Evolutionary conservation across 2,888 invertebrate genomes (phyloP).

Genomic region (Orchestes rusci): DNA sequence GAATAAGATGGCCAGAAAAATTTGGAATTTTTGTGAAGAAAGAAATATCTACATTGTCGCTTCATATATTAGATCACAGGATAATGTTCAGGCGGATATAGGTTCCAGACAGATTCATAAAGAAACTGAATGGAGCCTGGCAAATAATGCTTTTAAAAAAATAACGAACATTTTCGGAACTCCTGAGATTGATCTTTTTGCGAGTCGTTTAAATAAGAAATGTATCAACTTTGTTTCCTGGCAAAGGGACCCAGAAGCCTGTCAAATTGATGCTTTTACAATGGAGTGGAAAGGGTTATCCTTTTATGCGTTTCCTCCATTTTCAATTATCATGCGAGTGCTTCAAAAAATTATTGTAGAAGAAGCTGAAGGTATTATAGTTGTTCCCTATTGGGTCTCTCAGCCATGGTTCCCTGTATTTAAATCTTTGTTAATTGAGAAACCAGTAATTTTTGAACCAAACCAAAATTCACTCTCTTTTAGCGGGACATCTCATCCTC

Average conservation of each 20-base stretch:
- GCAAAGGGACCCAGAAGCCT: slow-evolving; percentile 5
- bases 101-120: slow-evolving; percentile 4
- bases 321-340: slow-evolving; percentile 26
- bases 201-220: no score
- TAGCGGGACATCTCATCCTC: no score
- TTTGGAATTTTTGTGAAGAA: no score
- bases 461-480: not conserved
- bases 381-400: slow-evolving; percentile 26
- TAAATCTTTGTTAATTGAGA: slow-evolving; percentile 23
- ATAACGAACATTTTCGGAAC: slow-evolving; percentile 2
- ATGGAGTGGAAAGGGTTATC: not conserved
- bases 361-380: slow-evolving; percentile 29
- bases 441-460: not conserved
- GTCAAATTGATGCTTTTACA: slow-evolving; percentile 9
- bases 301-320: slow-evolving; percentile 14
- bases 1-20: slow-evolving; percentile 6
- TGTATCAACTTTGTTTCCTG: slow-evolving; percentile 7
- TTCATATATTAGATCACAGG: slow-evolving; percentile 10
- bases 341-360: slow-evolving; percentile 31
- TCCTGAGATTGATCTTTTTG: slow-evolving; percentile 10
- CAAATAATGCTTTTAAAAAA: slow-evolving; percentile 4
- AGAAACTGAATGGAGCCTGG: slow-evolving; percentile 11
- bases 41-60: slow-evolving; percentile 11
- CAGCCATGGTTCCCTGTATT: no score
- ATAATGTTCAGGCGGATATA: slow-evolving; percentile 14